Conservation (phyloP, 1,140 invertebrate species). For the Zaprionus inermis region DNA sequence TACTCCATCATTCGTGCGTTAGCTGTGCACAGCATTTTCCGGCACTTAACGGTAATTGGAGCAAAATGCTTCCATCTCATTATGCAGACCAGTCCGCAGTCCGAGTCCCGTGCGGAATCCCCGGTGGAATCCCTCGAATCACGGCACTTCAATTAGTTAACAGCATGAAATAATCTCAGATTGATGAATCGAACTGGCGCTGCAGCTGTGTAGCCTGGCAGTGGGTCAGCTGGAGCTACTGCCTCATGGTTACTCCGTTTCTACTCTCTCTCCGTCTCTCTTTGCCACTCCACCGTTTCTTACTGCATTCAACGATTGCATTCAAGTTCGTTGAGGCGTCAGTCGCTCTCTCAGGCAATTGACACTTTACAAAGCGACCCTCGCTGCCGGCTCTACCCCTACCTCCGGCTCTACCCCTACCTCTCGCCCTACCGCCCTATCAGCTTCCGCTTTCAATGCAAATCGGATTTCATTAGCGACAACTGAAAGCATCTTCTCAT, state of each 20-base stretch:
- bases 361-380: slow-evolving; percentile 36
- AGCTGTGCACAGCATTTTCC: slow-evolving; percentile 73
- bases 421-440: not conserved
- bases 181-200: slow-evolving; percentile 34
- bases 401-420: not conserved
- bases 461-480: slow-evolving; percentile 74
- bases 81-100: slow-evolving; percentile 51
- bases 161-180: slow-evolving; percentile 49
- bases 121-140: slow-evolving; percentile 55
- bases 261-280: not conserved
- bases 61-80: slow-evolving; percentile 77
- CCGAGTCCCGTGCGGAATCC: not conserved
- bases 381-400: not conserved
- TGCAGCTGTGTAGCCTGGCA: slow-evolving; percentile 2
- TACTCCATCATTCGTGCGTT: slow-evolving; percentile 51
- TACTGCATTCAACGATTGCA: slow-evolving; percentile 33
- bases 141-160: slow-evolving; percentile 74
- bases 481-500: slow-evolving; percentile 54
- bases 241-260: not conserved
- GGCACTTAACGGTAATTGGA: slow-evolving; percentile 78
- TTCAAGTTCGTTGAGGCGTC: slow-evolving; percentile 26
- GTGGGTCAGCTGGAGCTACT: slow-evolving; percentile 3
- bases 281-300: not conserved
- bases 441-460: slow-evolving; percentile 27
- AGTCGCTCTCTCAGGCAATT: slow-evolving; percentile 26